Conservation (phyloP, 1,140 invertebrate genomes). For the Acromyrmex heyeri region DNA sequence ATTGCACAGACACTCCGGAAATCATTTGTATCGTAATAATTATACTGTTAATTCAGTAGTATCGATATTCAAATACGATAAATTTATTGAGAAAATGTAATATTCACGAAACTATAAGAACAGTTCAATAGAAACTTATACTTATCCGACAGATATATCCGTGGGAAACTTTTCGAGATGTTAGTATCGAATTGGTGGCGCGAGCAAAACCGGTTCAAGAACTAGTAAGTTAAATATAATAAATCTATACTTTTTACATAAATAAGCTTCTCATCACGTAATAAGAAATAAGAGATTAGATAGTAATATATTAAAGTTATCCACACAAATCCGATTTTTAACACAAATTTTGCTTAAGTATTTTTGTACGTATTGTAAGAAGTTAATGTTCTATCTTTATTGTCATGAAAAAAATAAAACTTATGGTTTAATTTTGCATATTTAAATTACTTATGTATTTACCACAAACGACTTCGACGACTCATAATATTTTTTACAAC, state of each 20-base stretch:
- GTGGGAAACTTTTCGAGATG: conserved; percentile 26
- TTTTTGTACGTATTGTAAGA: background rate
- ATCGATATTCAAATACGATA: background rate
- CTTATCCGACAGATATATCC: background rate
- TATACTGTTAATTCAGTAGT: background rate
- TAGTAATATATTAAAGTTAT: conserved; percentile 6
- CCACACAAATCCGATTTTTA: background rate
- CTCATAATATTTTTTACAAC: no score
- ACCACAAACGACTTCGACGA: background rate
- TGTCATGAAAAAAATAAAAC: background rate
- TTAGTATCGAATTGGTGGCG: conserved; percentile 25
- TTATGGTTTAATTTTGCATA: background rate
- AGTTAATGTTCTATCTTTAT: background rate
- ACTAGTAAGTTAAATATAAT: conserved; percentile 3
- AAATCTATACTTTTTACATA: conserved; percentile 22
- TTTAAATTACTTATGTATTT: background rate
- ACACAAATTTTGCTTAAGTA: background rate
- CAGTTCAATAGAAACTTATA: background rate
- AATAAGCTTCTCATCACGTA: background rate
- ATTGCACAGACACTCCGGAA: background rate
- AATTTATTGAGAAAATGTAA: conserved; percentile 18
- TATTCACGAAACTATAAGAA: background rate
- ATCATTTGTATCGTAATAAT: background rate
- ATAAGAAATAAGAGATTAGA: conserved; percentile 24
- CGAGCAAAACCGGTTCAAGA: conserved; percentile 21